Evolutionary conservation across 2,797 vertebrate genomes (phyloP).

Genomic region (Diplodus sargus): DNA sequence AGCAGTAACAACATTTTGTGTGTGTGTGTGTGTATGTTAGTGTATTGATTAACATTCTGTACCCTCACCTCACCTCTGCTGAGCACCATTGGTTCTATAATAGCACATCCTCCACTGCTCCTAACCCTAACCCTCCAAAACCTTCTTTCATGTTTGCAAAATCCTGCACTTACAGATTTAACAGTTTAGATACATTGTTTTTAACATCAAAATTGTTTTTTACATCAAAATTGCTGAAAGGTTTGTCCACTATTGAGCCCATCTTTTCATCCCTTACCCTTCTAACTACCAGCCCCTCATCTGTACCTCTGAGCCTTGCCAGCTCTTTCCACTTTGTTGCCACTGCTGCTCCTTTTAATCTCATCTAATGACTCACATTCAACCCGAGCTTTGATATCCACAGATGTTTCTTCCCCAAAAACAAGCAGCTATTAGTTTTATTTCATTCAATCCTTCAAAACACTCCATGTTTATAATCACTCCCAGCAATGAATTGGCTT

Average conservation of each 20-base stretch:
- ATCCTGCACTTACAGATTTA: background rate
- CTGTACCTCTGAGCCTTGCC: slow-evolving; percentile 27
- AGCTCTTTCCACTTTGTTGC: slow-evolving; percentile 37
- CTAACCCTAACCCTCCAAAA: too few species aligned
- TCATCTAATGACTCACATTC: slow-evolving; percentile 74
- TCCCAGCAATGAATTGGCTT: slow-evolving; percentile 64
- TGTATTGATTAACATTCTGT: background rate
- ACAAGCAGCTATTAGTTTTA: slow-evolving; percentile 69
- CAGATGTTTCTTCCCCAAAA: slow-evolving; percentile 60
- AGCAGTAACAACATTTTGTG: background rate
- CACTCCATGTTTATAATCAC: slow-evolving; percentile 57
- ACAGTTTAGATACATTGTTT: background rate
- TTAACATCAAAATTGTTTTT: background rate
- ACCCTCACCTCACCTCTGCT: background rate
- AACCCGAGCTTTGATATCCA: slow-evolving; percentile 67
- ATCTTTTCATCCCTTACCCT: slow-evolving; percentile 14
- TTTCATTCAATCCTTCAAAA: slow-evolving; percentile 69
- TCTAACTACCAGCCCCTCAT: slow-evolving; percentile 24
- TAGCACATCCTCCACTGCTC: background rate
- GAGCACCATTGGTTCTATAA: background rate
- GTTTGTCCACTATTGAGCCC: slow-evolving; percentile 6
- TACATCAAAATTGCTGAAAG: background rate
- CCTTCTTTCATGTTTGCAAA: background rate
- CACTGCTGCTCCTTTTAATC: slow-evolving; percentile 70
- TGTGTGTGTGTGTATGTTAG: background rate